A percentile compares a stretch with the other conserved stretches of the same genome.
Conservation (phyloP, 2,797 vertebrate genomes). For the Uromys caudimaculatus region DNA sequence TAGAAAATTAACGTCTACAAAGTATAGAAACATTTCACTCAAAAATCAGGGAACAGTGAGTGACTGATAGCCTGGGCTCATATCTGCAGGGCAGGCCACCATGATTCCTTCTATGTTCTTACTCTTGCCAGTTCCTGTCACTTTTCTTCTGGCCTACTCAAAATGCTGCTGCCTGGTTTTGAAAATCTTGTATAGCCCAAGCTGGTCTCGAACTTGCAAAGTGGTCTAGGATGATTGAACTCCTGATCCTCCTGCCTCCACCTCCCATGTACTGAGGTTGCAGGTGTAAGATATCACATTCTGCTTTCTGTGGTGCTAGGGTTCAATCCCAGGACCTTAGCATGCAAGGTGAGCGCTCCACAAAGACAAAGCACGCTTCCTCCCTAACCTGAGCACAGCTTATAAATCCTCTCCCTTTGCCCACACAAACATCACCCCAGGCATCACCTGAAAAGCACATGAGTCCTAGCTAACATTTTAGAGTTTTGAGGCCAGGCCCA, state of each 20-base stretch:
- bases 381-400: neutral
- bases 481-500: neutral
- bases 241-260: neutral
- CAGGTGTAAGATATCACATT: neutral
- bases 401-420: neutral
- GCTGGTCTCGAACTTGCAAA: neutral
- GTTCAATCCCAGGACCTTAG: too few species aligned
- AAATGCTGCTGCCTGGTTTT: conserved; percentile 56
- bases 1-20: conserved; percentile 40
- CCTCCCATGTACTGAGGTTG: neutral
- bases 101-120: neutral
- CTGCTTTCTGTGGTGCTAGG: neutral
- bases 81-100: neutral
- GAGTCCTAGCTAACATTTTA: neutral
- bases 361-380: neutral
- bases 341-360: too few species aligned
- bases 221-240: neutral
- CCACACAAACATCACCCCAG: conserved; percentile 8
- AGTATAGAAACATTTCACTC: conserved; percentile 10
- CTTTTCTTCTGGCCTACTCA: conserved; percentile 52
- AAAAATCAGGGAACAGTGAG: neutral
- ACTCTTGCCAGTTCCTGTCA: conserved; percentile 51
- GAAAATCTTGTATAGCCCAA: neutral
- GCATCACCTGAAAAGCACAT: neutral
- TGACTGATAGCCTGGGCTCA: neutral